Conservation (phyloP, 2,888 invertebrate species). For the Caenorhabditis zanzibari region DNA sequence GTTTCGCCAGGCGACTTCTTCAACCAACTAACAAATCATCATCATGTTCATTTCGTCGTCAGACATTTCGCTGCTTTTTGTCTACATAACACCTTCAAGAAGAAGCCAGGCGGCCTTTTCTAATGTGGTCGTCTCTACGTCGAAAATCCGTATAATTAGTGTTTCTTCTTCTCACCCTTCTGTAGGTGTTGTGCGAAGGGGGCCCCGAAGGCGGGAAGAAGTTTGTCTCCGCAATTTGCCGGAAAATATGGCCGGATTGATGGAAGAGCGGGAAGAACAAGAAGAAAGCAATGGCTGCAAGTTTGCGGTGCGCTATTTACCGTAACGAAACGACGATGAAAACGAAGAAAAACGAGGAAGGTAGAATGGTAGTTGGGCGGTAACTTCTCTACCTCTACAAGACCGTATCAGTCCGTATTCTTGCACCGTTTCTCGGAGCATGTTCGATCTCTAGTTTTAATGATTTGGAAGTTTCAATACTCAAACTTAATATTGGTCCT, state of each 20-base stretch:
- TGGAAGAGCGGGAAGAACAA: conserved; percentile 36
- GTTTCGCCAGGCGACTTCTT: conserved; percentile 12
- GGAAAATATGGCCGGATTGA: conserved; percentile 64
- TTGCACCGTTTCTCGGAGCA: background rate
- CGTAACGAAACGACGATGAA: conserved; percentile 53
- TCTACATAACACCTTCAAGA: conserved; percentile 38
- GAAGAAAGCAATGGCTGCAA: conserved; percentile 37
- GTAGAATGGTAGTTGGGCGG: conserved; percentile 11
- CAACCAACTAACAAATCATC: conserved; percentile 35
- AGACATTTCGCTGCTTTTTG: conserved; percentile 49
- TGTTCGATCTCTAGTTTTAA: background rate
- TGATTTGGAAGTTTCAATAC: background rate
- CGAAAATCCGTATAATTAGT: conserved; percentile 61
- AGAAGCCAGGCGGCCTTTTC: conserved; percentile 47
- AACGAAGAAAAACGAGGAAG: conserved; percentile 3
- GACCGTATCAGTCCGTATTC: conserved; percentile 13
- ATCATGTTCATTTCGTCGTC: conserved; percentile 46
- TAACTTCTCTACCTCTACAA: conserved; percentile 12
- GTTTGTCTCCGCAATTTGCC: conserved; percentile 65
- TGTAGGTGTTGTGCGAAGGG: conserved; percentile 33
- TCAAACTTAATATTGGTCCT: background rate
- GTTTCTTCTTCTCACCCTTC: conserved; percentile 30
- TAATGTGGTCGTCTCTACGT: conserved; percentile 45
- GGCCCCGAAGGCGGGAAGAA: conserved; percentile 20
- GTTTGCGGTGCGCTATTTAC: conserved; percentile 63